Evolutionary conservation across 2,888 invertebrate genomes (phyloP), one percentile per base, ranked within the genome.

Genomic region (Drosophila anomalata): DNA sequence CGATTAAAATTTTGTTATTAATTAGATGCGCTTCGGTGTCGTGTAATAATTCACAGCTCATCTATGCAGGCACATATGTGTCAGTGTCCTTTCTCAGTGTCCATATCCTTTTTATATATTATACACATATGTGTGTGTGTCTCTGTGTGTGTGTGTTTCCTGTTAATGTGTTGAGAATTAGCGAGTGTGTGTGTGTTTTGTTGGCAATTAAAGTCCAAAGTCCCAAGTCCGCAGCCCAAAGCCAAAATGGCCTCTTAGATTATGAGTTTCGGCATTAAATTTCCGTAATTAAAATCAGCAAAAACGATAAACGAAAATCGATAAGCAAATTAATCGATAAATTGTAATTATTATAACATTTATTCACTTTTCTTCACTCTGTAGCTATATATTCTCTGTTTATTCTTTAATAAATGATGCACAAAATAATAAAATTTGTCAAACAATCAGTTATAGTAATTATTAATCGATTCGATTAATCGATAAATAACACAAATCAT

Each of bases 1-100:
- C 79, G 86, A 87, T 83, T 83, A 85, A 78, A 85, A 84, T 82
- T 74, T 74, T 56, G 79, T 79, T 82, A 84, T 84, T 84, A 84
- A 84, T 84, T 84, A 82, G 73, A 85, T 76, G 73, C 58, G 66
- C 46, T 53, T 53, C 47, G 46, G 70, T 55, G 70, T 48, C 62
- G 70, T 62, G 70, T 70, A 70, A 70, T 70, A 70, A 62, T 70
- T 70, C 72, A 70, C 69, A 55, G 72, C 61, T 71, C 53, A 22
- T 48, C 41, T 20, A 48, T 22, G 14, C 26, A 42, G 26, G 31
- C 59, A 36, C 31, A 36, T 46, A 17, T 54, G 20, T 44, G 31
- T 14, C 9, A 29, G 57, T 3, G 11, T 17, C 14, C 14, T 12
- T 8, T 8, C 17, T 1, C 17, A 17, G 17, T 17, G 17, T 17